Conservation (phyloP, 1,140 invertebrate species). For the Aphis gossypii region DNA sequence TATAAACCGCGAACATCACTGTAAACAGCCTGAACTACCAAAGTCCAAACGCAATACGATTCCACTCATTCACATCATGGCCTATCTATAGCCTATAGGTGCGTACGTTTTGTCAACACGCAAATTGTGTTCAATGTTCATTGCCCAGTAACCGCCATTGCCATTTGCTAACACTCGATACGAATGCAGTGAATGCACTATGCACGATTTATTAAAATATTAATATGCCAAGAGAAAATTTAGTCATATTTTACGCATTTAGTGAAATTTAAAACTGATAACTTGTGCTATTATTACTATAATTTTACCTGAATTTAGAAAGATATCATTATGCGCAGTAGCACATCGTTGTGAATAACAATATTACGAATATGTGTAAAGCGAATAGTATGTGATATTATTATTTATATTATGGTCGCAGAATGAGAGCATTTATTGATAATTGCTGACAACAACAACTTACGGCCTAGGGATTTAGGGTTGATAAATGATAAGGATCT, state of each 20-base stretch:
- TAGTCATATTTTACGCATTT: background rate
- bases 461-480: background rate
- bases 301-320: background rate
- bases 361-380: too few species aligned
- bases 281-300: background rate
- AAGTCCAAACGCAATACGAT: background rate
- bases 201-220: background rate
- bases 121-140: background rate
- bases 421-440: background rate
- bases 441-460: background rate
- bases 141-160: background rate
- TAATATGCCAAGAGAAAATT: background rate
- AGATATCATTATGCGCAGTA: background rate
- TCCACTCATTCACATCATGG: background rate
- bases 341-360: background rate
- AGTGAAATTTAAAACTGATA: background rate
- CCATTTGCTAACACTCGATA: background rate
- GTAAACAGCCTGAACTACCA: background rate
- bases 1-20: background rate
- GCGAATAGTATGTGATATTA: background rate
- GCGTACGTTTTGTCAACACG: background rate
- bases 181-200: background rate
- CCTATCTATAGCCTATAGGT: background rate
- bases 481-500: constrained; percentile 12
- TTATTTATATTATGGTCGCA: background rate